Base-by-base conservation (phyloP, 30 jellyfish, hydroid and myxozoan species). In the Clytia hemisphaerica region DNA sequence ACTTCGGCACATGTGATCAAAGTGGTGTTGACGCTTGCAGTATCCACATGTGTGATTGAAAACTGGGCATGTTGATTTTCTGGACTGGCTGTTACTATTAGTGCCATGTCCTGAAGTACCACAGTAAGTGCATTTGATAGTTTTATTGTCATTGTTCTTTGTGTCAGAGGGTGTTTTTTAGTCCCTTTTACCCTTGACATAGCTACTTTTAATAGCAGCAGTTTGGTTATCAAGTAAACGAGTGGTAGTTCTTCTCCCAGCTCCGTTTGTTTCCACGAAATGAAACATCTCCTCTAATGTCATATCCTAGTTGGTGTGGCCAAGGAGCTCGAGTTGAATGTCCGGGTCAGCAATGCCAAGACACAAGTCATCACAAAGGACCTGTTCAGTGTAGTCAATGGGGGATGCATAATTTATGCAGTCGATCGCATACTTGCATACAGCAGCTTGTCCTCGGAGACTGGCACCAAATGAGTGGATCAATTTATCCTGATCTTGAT, bases 401-500 rank as follows among this genome's bases (percentile, higher is more conserved):
- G 50, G 29, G 27, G 50, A 19, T 2, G 21, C 35, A 38, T 81
- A 72, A 24, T 27, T 29, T 4, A 65, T 62, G 80, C 83, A 71
- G 58, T 59, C 63, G 36, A 53, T 50, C 31, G 19, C 26, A 65
- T 16, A 71, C 55, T 71, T 71, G 68, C 83, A 71, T 22, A 71
- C 32, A 37, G 58, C 82, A 6, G 83, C 83, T 53, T 71, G 83
- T 30, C 80, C 80, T n/a, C 77, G 50, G 10, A 42, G 80, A 19
- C 83, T 81, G 37, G 83, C 83, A 26, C 83, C 82, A 55, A 71
- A 71, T 29, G 44, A 6, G 9, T 81, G 75, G 70, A 54, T 34
- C 15, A 70, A 10, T 37, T 63, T 70, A 10, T 63, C 76, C 45
- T 22, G 53, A n/a, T 72, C 80, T 40, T 72, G 67, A 3, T 31